Base-by-base conservation (phyloP, 2,888 invertebrate genomes). In the Yponomeuta cagnagella region DNA sequence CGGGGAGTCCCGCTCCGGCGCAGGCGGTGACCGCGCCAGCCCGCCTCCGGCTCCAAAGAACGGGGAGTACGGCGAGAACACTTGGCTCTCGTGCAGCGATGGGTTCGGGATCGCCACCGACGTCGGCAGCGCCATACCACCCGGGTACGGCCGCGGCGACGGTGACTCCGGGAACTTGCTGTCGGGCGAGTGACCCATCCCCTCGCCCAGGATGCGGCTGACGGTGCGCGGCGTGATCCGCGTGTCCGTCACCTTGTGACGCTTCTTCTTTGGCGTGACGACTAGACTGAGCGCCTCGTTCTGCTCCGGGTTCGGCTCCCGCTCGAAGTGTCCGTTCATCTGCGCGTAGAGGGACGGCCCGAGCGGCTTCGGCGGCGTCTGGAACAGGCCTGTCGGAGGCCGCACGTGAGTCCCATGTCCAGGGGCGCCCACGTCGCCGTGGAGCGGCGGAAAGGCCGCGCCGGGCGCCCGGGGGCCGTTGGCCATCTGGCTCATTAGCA, bases 101-200 rank as follows among this genome's bases (percentile, higher is more conserved):
- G 98, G 98, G 90, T 98, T 98, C 73, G 98, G 97, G 87, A 98
- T 98, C 85, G 98, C 98, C 83, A 98, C 98, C 74, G 98, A 97
- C 73, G 98, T 98, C 77, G 98, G 98, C 86, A 98, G 93, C 80
- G 97, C 96, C 92, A 98, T 94, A 93, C 97, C 96, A 72, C 97
- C 96, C 71, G 96, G 96, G 78, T 95, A 94, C 86, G 95, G 95
- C 87, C 95, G 93, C 80, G 96, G 94, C 80, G 96, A 94, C 75
- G 96, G 96, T 71, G 96, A 96, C 77, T 95, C 94, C 78, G 93
- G 85, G 84, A 93, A 88, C 81, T 89, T 90, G 79, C 85, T 87
- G 80, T 90, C 94, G 71, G 94, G 94, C 73, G 95, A 95, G 78
- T 95, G 95, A 71, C 95, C 95, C 78, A 95, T 94, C 68, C 96